phyloP scores from a whole-genome alignment of 2,797 vertebrate species.

The Hoplostethus atlanticus region DNA sequence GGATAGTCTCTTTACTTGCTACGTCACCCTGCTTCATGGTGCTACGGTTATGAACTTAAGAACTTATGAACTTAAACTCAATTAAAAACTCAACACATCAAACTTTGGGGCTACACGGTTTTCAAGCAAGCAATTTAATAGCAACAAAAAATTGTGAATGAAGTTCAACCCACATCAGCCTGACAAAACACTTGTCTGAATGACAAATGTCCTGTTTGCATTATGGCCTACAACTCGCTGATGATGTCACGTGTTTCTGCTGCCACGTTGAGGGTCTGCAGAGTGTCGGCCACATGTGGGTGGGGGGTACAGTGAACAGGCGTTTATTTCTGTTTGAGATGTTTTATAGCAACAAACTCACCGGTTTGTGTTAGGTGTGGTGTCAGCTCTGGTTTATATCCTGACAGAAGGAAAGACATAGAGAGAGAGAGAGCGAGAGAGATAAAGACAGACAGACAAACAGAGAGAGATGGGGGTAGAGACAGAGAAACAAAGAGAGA shows the following conservation, averaged over 20 bases:
- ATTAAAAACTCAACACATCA: conserved; percentile 11
- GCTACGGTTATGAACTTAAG: not conserved
- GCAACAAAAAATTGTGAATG: conserved; percentile 33
- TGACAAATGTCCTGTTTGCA: conserved; percentile 66
- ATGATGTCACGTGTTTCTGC: conserved; percentile 55
- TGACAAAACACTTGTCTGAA: conserved; percentile 66
- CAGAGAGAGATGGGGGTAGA: conserved; percentile 23
- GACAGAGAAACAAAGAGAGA: conserved; percentile 34
- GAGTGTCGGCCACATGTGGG: conserved; percentile 39
- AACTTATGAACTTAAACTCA: conserved; percentile 16
- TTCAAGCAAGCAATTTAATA: not conserved
- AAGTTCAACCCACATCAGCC: conserved; percentile 37
- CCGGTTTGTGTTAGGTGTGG: conserved; percentile 5
- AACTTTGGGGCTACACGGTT: not conserved
- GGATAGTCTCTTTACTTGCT: not conserved
- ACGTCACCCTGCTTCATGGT: not conserved
- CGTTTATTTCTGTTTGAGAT: conserved; percentile 58
- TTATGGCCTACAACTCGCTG: conserved; percentile 38
- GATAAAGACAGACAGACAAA: conserved; percentile 10
- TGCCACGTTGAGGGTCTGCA: conserved; percentile 53
- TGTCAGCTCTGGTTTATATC: conserved; percentile 62
- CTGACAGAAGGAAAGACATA: conserved; percentile 28
- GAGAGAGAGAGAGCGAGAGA: conserved; percentile 14
- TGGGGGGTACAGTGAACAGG: conserved; percentile 16
- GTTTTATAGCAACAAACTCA: conserved; percentile 58